Conservation (phyloP, 2,113 vertebrate species). For the Athene noctua region DNA sequence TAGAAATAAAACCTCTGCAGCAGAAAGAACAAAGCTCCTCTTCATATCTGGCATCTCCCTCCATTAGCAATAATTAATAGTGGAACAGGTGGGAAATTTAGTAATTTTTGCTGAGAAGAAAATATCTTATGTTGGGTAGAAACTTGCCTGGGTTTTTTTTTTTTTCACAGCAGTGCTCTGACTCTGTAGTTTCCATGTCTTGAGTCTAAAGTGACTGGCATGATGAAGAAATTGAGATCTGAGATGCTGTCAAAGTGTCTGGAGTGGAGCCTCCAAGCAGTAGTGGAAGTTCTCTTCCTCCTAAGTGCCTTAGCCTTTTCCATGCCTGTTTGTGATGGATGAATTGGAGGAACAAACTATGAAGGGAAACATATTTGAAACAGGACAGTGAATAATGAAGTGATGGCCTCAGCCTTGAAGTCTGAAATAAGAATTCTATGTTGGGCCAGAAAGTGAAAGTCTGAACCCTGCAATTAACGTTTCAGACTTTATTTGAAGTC, state of each 20-base stretch:
- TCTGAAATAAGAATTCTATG: background rate
- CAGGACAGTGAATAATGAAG: background rate
- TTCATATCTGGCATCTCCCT: background rate
- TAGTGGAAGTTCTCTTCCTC: background rate
- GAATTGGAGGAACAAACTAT: background rate
- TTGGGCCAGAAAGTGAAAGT: background rate
- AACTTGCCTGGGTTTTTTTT: background rate
- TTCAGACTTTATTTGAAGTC: constrained; percentile 37
- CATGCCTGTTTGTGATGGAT: background rate
- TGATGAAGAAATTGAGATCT: background rate
- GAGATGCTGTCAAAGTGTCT: background rate
- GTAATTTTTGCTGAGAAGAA: background rate
- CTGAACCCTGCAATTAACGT: constrained; percentile 30
- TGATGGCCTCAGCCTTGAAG: constrained; percentile 46
- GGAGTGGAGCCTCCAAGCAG: background rate
- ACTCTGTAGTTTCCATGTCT: background rate
- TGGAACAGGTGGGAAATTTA: background rate
- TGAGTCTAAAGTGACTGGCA: background rate
- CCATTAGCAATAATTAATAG: background rate
- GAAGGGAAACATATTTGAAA: background rate
- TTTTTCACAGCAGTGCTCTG: background rate
- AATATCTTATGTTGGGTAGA: background rate
- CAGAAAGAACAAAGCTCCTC: background rate
- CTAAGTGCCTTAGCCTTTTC: background rate
- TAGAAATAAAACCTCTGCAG: background rate